Base-by-base conservation (phyloP, 1,140 invertebrate genomes). In the Pseudomyrmex flavicornis region DNA sequence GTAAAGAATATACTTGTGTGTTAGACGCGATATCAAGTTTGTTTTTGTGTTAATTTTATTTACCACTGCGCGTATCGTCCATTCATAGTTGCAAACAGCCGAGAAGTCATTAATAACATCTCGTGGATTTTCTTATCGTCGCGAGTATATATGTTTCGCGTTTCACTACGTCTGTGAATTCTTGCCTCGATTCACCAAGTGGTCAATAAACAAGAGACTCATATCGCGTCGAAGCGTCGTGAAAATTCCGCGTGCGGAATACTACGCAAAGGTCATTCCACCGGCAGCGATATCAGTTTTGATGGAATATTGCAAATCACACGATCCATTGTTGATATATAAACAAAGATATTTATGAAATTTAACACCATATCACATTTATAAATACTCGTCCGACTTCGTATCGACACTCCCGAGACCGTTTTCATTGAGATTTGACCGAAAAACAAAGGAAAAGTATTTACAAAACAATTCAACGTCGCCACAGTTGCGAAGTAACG, bases 171-270 rank as follows among this genome's bases (percentile, higher is more conserved):
- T 79, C 52, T 69, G 35, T 69, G 52, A 52, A 75, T 76, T 35
- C 17, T 1, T 50, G 52, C 17, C n/a, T 69, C 52, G 35, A 79
- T 70, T 79, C 76, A 58, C 52, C 58, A 52, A 70, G 59, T 79
- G 62, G 54, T 52, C 48, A 8, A 17, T 79, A 69, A 52, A 13
- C 35, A 17, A 17, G 68, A 17, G 10, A 26, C 35, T 79, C 44
- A 12, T 48, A 59, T 79, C 35, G 5, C 10, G 44, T 70, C 17
- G 66, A 26, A 70, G 52, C 20, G 9, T 48, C 20, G 76, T 79
- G 65, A 79, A 79, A 79, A 79, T 69, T 58, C 7, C 52, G 20
- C 52, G 52, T 48, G 65, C 54, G 26, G 58, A 20, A 48, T 79
- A 70, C 35, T 48, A 70, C 26, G 52, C 10, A 58, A 58, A 79